Evolutionary conservation across 2,113 vertebrate genomes (phyloP).

Genomic region (Tonatia bakeri): DNA sequence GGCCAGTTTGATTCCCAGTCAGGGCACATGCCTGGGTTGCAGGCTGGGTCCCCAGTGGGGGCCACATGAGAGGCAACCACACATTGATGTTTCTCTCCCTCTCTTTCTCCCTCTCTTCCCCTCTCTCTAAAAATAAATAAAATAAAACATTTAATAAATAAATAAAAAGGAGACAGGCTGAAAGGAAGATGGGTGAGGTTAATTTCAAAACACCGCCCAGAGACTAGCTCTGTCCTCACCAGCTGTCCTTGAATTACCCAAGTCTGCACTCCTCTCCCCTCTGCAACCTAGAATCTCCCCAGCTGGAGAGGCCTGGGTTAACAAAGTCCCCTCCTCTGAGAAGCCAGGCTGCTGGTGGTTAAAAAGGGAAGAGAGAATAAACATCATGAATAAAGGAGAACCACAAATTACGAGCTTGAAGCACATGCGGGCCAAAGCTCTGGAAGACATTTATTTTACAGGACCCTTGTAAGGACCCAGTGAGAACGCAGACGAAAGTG

Average conservation of each 20-base stretch:
- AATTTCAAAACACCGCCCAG: background rate
- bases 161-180: background rate
- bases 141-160: too few species aligned
- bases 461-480: background rate
- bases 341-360: background rate
- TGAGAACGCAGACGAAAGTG: background rate
- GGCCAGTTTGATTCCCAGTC: too few species aligned
- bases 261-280: background rate
- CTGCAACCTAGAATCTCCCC: background rate
- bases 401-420: background rate
- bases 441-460: background rate
- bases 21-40: too few species aligned
- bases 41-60: too few species aligned
- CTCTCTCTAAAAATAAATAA: too few species aligned
- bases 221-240: background rate
- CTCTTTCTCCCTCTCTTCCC: too few species aligned
- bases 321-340: background rate
- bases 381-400: slow-evolving; percentile 6
- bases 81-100: too few species aligned
- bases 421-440: background rate
- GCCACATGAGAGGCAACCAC: too few species aligned
- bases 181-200: background rate
- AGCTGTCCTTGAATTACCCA: background rate
- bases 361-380: background rate
- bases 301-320: background rate